Percentiles rank a stretch among this genome's conserved stretches.
These are phyloP conservation scores for Loris lydekkerianus DNA, from an alignment of 2,797 vertebrate genomes.

Conservation along the genomic window DNA sequence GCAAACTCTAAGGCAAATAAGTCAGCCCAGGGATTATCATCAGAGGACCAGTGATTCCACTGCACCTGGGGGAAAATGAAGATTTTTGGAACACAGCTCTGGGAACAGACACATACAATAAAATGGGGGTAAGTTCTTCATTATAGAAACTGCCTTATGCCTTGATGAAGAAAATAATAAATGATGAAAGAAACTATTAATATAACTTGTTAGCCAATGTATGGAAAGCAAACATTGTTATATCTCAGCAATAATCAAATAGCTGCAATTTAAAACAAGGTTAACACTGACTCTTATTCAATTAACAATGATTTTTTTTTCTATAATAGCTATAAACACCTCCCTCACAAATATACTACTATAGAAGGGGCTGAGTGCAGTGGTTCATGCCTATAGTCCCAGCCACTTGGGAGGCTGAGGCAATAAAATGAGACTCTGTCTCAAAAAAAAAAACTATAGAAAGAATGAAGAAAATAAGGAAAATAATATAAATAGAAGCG, in stretches of 20 bases:
- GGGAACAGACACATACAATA: background rate
- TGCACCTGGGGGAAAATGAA: background rate
- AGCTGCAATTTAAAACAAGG: background rate
- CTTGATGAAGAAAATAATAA: background rate
- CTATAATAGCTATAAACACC: background rate
- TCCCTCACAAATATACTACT: background rate
- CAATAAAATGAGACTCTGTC: no score
- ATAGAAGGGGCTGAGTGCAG: background rate
- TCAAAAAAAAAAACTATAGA: background rate
- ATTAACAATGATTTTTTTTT: background rate
- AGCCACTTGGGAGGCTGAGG: no score
- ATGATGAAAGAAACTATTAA: background rate
- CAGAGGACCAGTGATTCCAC: background rate
- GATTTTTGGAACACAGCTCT: background rate
- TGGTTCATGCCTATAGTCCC: no score
- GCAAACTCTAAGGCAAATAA: slow-evolving; percentile 44
- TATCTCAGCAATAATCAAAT: background rate
- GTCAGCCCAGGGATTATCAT: background rate
- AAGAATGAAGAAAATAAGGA: background rate
- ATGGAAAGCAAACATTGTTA: background rate
- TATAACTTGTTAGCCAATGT: background rate
- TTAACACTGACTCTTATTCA: background rate
- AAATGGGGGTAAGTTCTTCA: background rate
- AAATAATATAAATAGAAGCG: background rate
- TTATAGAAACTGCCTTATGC: background rate